Evolutionary conservation across 2,113 vertebrate genomes (phyloP).

Genomic region (Pachyramphus minor): DNA sequence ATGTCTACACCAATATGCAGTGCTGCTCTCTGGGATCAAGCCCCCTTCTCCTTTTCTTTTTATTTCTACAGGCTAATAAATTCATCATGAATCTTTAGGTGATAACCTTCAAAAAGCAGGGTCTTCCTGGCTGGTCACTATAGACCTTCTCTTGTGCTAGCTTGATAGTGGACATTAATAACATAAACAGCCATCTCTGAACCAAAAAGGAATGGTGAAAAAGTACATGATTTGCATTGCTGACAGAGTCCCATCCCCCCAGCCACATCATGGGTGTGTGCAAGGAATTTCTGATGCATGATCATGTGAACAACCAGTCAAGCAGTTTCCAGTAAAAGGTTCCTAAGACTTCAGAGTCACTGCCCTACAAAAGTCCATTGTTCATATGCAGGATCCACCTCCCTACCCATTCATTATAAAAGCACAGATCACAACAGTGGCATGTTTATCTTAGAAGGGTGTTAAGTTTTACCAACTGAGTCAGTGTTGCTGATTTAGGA

Average conservation of each 20-base stretch:
- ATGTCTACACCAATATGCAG: rapidly evolving
- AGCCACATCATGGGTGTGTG: neutral
- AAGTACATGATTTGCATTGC: neutral
- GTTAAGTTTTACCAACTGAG: neutral
- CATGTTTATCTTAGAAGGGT: conserved; percentile 33
- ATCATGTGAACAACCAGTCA: neutral
- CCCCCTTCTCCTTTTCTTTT: neutral
- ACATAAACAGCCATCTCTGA: neutral
- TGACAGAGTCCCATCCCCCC: neutral
- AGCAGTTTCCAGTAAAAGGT: neutral
- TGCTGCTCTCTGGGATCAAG: neutral
- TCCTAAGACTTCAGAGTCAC: neutral
- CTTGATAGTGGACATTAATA: neutral
- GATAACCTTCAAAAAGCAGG: neutral
- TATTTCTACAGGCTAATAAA: neutral
- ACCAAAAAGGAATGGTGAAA: neutral
- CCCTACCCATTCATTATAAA: neutral
- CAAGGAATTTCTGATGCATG: neutral
- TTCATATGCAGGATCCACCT: neutral
- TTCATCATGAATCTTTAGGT: neutral
- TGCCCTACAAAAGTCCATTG: conserved; percentile 9
- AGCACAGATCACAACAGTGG: neutral
- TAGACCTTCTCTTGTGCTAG: neutral
- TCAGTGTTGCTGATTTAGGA: neutral
- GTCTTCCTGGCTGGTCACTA: neutral